phyloP scores from a whole-genome alignment of 2,113 vertebrate genomes.

The Neotoma lepida region DNA sequence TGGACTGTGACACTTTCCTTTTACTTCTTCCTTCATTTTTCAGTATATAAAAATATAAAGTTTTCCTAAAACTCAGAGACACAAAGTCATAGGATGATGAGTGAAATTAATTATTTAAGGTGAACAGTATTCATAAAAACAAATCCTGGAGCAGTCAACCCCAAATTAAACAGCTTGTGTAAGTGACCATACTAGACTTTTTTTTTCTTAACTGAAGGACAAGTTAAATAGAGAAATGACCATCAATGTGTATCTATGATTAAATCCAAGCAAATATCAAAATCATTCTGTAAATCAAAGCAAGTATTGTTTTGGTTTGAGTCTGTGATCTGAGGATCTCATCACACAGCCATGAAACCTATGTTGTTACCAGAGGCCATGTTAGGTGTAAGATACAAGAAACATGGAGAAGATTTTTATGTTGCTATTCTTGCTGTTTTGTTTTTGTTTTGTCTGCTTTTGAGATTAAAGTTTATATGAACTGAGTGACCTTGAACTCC shows the following conservation, averaged over 20 bases:
- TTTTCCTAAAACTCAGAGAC: neutral
- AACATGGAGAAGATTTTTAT: neutral
- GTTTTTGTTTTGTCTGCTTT: neutral
- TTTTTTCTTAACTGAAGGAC: neutral
- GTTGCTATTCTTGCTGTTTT: neutral
- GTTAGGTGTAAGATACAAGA: slow-evolving; percentile 49
- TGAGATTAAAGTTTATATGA: slow-evolving; percentile 20
- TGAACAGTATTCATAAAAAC: slow-evolving; percentile 12
- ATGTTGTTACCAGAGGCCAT: neutral
- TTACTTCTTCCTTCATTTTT: slow-evolving; percentile 8
- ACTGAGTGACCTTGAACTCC: neutral
- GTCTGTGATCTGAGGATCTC: slow-evolving; percentile 9
- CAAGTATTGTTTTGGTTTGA: slow-evolving; percentile 12
- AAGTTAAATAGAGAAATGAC: slow-evolving; percentile 50
- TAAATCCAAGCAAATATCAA: slow-evolving; percentile 27
- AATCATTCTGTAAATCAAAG: slow-evolving; percentile 47
- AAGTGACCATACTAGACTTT: neutral
- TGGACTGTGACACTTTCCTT: neutral
- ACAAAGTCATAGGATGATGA: neutral
- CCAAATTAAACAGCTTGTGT: neutral
- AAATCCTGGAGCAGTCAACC: slow-evolving; percentile 5
- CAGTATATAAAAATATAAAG: neutral
- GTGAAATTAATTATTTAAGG: slow-evolving; percentile 36
- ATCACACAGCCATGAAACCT: neutral
- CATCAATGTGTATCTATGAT: neutral